Percentiles rank a stretch among this genome's conserved stretches.
Conservation (phyloP, 2,797 vertebrate genomes). For the Chaetodon trifasciatus region DNA sequence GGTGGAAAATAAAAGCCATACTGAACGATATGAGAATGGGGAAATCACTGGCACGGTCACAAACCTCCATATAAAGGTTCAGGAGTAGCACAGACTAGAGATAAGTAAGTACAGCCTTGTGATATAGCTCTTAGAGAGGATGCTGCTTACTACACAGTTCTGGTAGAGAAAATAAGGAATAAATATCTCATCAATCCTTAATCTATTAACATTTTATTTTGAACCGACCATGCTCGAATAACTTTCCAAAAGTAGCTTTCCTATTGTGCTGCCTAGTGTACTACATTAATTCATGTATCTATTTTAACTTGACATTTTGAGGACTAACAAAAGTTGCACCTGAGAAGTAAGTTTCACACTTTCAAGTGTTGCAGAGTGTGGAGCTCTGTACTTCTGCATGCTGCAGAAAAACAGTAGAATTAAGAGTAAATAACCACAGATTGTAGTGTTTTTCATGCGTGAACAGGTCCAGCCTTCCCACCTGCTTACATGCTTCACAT, state of each 20-base stretch:
- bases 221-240: background rate
- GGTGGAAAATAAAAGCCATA: constrained; percentile 68
- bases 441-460: constrained; percentile 9
- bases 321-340: background rate
- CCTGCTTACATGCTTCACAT: constrained; percentile 45
- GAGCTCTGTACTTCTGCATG: background rate
- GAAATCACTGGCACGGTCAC: constrained; percentile 50
- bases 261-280: background rate
- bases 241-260: constrained; percentile 1
- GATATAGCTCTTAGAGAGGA: constrained; percentile 27
- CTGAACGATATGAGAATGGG: constrained; percentile 62
- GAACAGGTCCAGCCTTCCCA: constrained; percentile 40
- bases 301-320: constrained; percentile 24
- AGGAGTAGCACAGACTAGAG: constrained; percentile 32
- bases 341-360: constrained; percentile 22
- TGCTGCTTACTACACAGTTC: constrained; percentile 11
- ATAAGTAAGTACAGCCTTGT: constrained; percentile 44
- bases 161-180: constrained; percentile 5
- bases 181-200: constrained; percentile 4
- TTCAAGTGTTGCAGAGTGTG: background rate
- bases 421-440: background rate
- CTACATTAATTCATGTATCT: constrained; percentile 7
- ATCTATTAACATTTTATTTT: constrained; percentile 12
- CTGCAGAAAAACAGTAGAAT: background rate
- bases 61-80: constrained; percentile 52